Percentiles rank a stretch among this genome's conserved stretches.
These are phyloP conservation scores for Garra rufa DNA, from an alignment of 2,113 vertebrate species.

Conservation along the genomic window DNA sequence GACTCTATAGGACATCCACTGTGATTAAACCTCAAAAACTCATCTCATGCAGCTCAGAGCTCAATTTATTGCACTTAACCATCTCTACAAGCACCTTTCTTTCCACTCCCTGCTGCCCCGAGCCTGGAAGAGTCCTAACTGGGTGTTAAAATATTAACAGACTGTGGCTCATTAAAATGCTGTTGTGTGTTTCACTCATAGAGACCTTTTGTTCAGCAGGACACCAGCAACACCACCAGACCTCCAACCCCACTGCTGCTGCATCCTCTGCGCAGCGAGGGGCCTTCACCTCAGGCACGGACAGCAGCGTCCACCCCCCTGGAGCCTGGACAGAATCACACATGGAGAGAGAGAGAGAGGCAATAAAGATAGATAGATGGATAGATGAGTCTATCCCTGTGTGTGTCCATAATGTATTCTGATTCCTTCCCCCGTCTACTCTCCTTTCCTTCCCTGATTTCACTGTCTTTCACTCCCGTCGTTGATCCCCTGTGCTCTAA, in stretches of 20 bases:
- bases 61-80: conserved; percentile 34
- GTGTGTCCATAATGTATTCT: conserved; percentile 22
- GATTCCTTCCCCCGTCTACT: neutral
- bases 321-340: conserved; percentile 4
- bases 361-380: neutral
- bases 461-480: conserved; percentile 57
- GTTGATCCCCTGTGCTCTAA: conserved; percentile 57
- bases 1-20: neutral
- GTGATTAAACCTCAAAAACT: conserved; percentile 21
- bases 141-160: conserved; percentile 60
- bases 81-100: conserved; percentile 6
- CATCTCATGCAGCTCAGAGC: neutral
- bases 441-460: neutral
- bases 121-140: conserved; percentile 26
- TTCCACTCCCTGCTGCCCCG: conserved; percentile 41
- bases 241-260: conserved; percentile 25
- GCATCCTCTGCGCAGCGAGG: conserved; percentile 23
- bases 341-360: neutral
- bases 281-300: conserved; percentile 9
- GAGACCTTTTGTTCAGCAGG: conserved; percentile 47
- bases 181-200: conserved; percentile 46
- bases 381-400: neutral
- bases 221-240: conserved; percentile 35
- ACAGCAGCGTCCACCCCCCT: neutral
- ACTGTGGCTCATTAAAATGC: conserved; percentile 52